These are phyloP conservation scores for Yponomeuta plumbellus DNA, from an alignment of 2,888 invertebrate genomes.

Conservation along the genomic window DNA sequence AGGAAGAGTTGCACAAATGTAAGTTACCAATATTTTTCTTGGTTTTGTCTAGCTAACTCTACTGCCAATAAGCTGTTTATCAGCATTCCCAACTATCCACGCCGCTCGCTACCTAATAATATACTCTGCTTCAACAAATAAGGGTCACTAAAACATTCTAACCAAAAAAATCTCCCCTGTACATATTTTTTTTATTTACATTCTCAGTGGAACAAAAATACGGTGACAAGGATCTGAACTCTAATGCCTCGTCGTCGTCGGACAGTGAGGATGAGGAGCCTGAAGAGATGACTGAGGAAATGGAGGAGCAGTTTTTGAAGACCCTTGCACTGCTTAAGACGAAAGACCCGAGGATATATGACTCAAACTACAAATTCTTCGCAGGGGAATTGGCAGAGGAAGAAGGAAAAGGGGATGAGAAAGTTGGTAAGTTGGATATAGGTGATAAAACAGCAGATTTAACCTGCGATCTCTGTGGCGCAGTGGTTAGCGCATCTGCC, in stretches of 20 bases:
- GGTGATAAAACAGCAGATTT: not conserved
- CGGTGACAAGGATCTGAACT: conserved; percentile 73
- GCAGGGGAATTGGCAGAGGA: conserved; percentile 43
- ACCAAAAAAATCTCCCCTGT: not conserved
- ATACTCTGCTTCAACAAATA: not conserved
- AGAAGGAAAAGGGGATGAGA: conserved; percentile 72
- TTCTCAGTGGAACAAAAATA: conserved; percentile 83
- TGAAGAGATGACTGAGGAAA: conserved; percentile 76
- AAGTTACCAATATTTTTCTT: conserved; percentile 42
- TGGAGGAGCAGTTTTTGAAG: conserved; percentile 92
- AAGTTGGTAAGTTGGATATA: conserved; percentile 17
- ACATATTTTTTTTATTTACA: not conserved
- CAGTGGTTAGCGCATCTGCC: too few species aligned
- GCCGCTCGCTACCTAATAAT: not conserved
- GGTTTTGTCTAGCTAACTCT: conserved; percentile 31
- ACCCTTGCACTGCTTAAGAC: conserved; percentile 90
- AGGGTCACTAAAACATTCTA: not conserved
- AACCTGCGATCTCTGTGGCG: too few species aligned
- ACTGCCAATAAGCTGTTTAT: conserved; percentile 16
- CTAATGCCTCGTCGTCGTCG: conserved; percentile 62
- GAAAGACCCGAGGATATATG: conserved; percentile 93
- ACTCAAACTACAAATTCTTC: conserved; percentile 84
- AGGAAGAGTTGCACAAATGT: conserved; percentile 91
- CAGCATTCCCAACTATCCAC: not conserved
- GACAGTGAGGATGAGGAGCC: conserved; percentile 80